A percentile compares a stretch with the other conserved stretches of the same genome.
phyloP scores from a whole-genome alignment of 2,113 vertebrate genomes.

The Sceloporus undulatus region DNA sequence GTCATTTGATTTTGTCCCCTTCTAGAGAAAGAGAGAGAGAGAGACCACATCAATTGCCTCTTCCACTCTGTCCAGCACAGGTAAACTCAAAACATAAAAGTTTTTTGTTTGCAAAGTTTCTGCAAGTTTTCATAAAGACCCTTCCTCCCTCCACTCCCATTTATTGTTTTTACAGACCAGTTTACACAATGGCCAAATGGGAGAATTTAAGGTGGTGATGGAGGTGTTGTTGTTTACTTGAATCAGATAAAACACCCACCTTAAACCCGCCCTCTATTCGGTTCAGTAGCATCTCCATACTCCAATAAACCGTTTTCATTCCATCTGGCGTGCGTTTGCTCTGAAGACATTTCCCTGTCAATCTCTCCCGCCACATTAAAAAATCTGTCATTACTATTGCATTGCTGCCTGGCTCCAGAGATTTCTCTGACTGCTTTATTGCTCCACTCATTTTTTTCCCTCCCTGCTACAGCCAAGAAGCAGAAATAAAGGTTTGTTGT shows the following conservation, averaged over 20 bases:
- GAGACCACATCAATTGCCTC: constrained; percentile 38
- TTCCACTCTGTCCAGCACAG: constrained; percentile 33
- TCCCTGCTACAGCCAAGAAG: constrained; percentile 83
- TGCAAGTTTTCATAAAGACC: background rate
- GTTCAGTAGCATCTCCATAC: constrained; percentile 85
- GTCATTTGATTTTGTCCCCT: background rate
- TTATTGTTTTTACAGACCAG: background rate
- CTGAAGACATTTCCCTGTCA: constrained; percentile 96
- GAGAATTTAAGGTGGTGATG: background rate
- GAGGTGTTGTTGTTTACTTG: constrained; percentile 71
- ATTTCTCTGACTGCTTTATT: constrained; percentile 90
- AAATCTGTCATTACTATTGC: constrained; percentile 88
- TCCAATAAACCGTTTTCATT: constrained; percentile 97
- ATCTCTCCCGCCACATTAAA: constrained; percentile 94
- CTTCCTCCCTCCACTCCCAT: background rate
- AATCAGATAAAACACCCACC: constrained; percentile 77
- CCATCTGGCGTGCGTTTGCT: constrained; percentile 97
- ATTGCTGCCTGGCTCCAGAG: constrained; percentile 88
- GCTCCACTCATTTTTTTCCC: constrained; percentile 80
- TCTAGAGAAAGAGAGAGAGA: background rate
- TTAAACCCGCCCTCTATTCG: constrained; percentile 75
- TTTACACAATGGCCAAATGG: constrained; percentile 48
- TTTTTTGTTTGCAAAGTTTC: constrained; percentile 35
- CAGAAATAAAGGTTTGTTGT: constrained; percentile 86
- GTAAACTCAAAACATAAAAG: constrained; percentile 59